A percentile compares a stretch with the other conserved stretches of the same genome.
Evolutionary conservation across 2,113 vertebrate genomes (phyloP).

Genomic region (Chloroceryle aenea): DNA sequence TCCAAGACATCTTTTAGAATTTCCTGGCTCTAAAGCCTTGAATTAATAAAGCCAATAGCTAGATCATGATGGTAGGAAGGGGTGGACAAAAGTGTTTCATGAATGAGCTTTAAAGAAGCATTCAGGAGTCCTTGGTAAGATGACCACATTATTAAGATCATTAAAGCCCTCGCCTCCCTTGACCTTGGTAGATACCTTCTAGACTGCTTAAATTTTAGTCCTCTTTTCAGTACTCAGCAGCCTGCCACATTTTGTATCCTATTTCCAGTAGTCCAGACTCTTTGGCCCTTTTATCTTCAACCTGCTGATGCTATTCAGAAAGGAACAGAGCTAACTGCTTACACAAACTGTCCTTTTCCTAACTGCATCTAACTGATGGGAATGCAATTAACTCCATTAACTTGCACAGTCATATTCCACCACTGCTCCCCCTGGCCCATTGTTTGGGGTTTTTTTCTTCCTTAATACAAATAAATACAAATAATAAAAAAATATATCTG

Average conservation of each 20-base stretch:
- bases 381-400: constrained; percentile 7
- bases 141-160: neutral
- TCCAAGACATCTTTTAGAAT: neutral
- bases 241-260: neutral
- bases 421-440: rapidly evolving
- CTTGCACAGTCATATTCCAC: neutral
- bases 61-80: neutral
- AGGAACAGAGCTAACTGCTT: constrained; percentile 3
- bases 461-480: neutral
- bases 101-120: neutral
- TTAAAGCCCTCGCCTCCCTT: neutral
- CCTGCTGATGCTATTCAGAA: neutral
- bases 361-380: neutral
- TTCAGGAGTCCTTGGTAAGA: neutral
- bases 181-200: too few relatives aligned
- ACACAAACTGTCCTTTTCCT: neutral
- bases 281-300: neutral
- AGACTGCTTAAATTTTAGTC: neutral
- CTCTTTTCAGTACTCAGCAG: neutral
- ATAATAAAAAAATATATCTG: neutral
- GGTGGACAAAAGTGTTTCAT: neutral
- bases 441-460: neutral
- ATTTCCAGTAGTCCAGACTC: neutral
- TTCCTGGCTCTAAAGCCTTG: neutral
- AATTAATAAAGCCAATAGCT: neutral